Evolutionary conservation across 2,113 vertebrate genomes (phyloP).

Genomic region (Arothron firmamentum): DNA sequence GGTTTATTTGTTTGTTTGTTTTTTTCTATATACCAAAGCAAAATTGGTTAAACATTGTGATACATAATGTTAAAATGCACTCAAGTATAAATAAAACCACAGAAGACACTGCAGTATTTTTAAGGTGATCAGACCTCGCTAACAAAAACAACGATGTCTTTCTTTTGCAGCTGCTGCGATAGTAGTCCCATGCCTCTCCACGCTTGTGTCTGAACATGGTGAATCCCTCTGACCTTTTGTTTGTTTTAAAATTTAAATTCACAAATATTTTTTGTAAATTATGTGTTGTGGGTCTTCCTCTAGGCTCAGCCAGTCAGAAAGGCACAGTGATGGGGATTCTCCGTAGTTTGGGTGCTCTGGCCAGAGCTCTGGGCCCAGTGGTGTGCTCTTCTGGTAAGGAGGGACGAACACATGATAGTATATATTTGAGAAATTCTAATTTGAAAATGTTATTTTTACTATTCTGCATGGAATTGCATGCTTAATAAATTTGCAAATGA

Average conservation of each 20-base stretch:
- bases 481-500: no score
- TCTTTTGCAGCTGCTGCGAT: slow-evolving; percentile 83
- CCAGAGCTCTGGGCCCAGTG: slow-evolving; percentile 86
- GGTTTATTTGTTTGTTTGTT: no score
- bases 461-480: no score
- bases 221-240: slow-evolving; percentile 45
- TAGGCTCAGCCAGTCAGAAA: slow-evolving; percentile 86
- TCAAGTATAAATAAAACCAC: no score
- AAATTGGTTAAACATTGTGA: not conserved
- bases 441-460: no score
- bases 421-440: not conserved
- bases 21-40: not conserved
- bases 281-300: not conserved
- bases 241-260: not conserved
- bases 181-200: slow-evolving; percentile 90
- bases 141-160: slow-evolving; percentile 4
- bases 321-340: slow-evolving; percentile 94
- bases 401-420: not conserved
- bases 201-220: slow-evolving; percentile 89
- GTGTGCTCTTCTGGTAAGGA: slow-evolving; percentile 80
- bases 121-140: not conserved
- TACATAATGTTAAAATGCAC: no score
- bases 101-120: no score
- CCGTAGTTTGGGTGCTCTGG: slow-evolving; percentile 88
- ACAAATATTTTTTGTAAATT: not conserved